These are phyloP conservation scores for Germaria angustata DNA, from an alignment of 2,888 invertebrate species.

Conservation along the genomic window DNA sequence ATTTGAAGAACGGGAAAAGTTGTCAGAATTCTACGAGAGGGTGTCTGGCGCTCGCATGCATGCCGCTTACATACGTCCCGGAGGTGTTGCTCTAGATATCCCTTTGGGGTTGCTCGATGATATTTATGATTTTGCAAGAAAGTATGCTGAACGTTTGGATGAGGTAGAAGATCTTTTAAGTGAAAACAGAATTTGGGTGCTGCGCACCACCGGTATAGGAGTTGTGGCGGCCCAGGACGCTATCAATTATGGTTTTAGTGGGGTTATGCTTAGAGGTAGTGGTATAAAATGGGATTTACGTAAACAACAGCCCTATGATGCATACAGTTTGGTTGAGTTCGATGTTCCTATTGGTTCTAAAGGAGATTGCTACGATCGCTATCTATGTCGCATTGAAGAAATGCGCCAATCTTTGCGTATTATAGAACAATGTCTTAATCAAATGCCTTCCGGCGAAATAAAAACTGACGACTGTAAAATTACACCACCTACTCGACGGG, in stretches of 20 bases:
- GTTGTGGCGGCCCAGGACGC: constrained; percentile 87
- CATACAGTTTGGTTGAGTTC: constrained; percentile 90
- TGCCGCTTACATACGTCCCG: constrained; percentile 89
- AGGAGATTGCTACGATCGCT: constrained; percentile 92
- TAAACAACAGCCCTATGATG: constrained; percentile 90
- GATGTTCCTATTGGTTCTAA: constrained; percentile 90
- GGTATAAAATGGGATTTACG: constrained; percentile 95
- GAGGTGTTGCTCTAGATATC: constrained; percentile 88
- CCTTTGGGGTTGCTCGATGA: constrained; percentile 90
- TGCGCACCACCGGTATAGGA: constrained; percentile 88
- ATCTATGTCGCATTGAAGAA: constrained; percentile 85
- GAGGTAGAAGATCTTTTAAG: constrained; percentile 91
- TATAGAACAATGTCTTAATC: constrained; percentile 89
- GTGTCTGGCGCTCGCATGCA: constrained; percentile 92
- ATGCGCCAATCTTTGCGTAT: constrained; percentile 90
- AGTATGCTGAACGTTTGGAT: constrained; percentile 88
- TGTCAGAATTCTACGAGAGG: constrained; percentile 91
- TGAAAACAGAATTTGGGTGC: constrained; percentile 87
- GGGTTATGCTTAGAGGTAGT: constrained; percentile 88
- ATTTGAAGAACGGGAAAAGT: constrained; percentile 93
- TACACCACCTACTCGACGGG: constrained; percentile 85
- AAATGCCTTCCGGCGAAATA: constrained; percentile 90
- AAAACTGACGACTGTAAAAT: constrained; percentile 91
- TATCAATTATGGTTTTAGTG: constrained; percentile 86
- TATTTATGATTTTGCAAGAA: constrained; percentile 85